Evolutionary conservation across 2,797 vertebrate species (phyloP), one percentile per base, ranked within the genome.

Genomic region (Cuniculus paca): DNA sequence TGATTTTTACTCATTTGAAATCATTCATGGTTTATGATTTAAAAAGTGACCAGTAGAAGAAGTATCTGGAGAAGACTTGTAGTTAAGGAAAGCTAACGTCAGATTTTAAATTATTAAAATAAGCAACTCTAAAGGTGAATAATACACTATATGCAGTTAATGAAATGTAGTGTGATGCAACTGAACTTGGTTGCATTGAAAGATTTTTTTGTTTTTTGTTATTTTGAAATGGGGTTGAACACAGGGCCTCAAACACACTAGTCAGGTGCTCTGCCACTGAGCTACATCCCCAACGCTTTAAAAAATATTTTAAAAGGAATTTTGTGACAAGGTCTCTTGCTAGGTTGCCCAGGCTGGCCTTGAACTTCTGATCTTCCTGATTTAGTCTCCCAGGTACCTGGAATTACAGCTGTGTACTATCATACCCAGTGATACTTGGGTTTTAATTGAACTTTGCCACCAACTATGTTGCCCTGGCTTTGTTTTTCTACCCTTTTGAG

Each of bases 91-190:
- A 61, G 63, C 56, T 78, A n/a, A 61, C 5, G 12, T 91, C 72
- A 61, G 58, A 68, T 92, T 91, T 97, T 54, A 95, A 83, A 77
- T 78, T 28, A 13, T 70, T 61, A 28, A 81, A 34, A 58, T 63
- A 39, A 28, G 48, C 24, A 82, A 34, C 36, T 19, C 16, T 48
- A 17, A 77, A 54, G 11, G 24, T 80, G 79, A 92, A 17, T 60
- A 17, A 26, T 90, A 3, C n/a, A n/a, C 34, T 65, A n/a, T 65
- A 68, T 78, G 1, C 4, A 60, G 34, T 48, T 48, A 48, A 54
- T 26, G 19, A 13, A 42, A 2, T 68, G 81, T 13, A 24, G 0
- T 58, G 56, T 36, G 39, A 61, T 48, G 26, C 34, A 58, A 34
- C 20, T 39, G 48, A 65, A 17, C 68, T 70, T 63, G 80, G 36